These are phyloP conservation scores for Syrmaticus mikado DNA, from an alignment of 2,113 vertebrate species.

Conservation along the genomic window DNA sequence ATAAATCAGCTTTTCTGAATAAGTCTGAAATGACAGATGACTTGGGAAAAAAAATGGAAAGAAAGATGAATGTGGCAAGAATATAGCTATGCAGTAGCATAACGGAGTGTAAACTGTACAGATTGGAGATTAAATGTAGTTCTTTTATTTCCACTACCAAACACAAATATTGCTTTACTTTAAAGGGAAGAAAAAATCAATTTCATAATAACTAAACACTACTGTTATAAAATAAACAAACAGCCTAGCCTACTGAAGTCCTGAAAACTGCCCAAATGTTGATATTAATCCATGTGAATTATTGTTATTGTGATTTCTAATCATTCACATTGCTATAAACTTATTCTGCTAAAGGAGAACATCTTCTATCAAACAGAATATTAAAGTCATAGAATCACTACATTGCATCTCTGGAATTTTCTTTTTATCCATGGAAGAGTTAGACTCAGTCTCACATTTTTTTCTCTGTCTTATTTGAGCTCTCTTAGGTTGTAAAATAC, in stretches of 20 bases:
- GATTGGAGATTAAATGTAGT: background rate
- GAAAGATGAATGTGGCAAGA: background rate
- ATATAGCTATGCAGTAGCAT: background rate
- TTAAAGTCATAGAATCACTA: background rate
- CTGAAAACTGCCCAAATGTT: background rate
- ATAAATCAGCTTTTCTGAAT: background rate
- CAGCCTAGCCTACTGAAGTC: background rate
- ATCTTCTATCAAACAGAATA: background rate
- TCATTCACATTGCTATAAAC: background rate
- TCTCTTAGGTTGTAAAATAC: background rate
- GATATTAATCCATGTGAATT: background rate
- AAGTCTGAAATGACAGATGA: background rate
- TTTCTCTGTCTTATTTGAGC: background rate
- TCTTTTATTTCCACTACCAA: background rate
- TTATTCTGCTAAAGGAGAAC: background rate
- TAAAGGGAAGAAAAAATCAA: background rate
- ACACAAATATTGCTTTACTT: background rate
- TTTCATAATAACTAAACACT: background rate
- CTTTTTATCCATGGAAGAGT: background rate
- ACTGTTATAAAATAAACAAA: background rate
- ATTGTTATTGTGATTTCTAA: background rate
- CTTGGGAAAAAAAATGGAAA: background rate
- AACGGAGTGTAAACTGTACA: background rate
- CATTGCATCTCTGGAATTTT: background rate
- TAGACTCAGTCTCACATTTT: background rate